Percentiles rank a stretch among this genome's conserved stretches.
Evolutionary conservation across 1,140 invertebrate genomes (phyloP).

Genomic region (Hydropsyche tenuis): DNA sequence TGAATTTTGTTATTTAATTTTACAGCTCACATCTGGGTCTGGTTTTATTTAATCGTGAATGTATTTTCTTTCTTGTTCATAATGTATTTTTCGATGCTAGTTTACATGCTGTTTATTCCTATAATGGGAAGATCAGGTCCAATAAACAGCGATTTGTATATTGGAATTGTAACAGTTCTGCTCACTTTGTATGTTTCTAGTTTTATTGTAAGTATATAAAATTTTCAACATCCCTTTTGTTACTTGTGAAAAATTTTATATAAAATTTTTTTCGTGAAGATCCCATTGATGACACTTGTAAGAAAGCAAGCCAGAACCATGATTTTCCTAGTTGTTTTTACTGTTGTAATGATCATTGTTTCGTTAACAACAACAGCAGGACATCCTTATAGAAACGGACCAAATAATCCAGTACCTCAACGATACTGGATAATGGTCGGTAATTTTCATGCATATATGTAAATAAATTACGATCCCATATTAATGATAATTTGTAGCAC

Average conservation of each 20-base stretch:
- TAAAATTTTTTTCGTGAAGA: slow-evolving; percentile 41
- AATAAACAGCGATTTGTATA: slow-evolving; percentile 45
- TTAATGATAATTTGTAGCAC: slow-evolving; percentile 13
- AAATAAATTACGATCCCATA: not conserved
- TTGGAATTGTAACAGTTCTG: slow-evolving; percentile 31
- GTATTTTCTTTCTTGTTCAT: slow-evolving; percentile 28
- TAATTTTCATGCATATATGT: not conserved
- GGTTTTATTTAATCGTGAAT: slow-evolving; percentile 36
- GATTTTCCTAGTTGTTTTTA: slow-evolving; percentile 27
- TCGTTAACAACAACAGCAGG: slow-evolving; percentile 36
- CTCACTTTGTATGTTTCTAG: slow-evolving; percentile 26
- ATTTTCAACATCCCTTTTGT: not conserved
- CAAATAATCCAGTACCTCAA: slow-evolving; percentile 39
- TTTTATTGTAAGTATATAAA: slow-evolving; percentile 32
- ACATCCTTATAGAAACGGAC: slow-evolving; percentile 39
- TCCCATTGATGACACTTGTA: slow-evolving; percentile 39
- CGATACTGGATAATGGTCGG: slow-evolving; percentile 46
- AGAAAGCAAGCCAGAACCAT: slow-evolving; percentile 28
- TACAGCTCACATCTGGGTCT: slow-evolving; percentile 44
- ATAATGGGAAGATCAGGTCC: slow-evolving; percentile 44
- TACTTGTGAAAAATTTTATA: too few relatives aligned
- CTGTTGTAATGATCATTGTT: slow-evolving; percentile 41
- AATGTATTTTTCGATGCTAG: slow-evolving; percentile 34
- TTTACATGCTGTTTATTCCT: slow-evolving; percentile 41
- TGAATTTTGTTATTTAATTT: slow-evolving; percentile 26